Percentiles rank a stretch among this genome's conserved stretches.
phyloP scores from a whole-genome alignment of 2,888 invertebrate species.

The Aphrophora alni region DNA sequence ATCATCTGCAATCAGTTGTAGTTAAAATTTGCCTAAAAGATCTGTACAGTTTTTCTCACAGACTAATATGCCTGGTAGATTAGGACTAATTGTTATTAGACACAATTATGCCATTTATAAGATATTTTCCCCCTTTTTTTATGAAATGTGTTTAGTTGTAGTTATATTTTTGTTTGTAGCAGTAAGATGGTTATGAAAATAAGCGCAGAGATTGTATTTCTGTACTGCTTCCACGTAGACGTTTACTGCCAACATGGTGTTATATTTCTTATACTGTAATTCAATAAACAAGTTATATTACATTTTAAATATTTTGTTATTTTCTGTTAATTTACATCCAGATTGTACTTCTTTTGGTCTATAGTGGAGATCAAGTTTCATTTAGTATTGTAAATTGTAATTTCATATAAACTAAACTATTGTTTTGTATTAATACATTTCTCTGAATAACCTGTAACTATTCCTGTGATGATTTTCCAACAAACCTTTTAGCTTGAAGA shows the following conservation, averaged over 20 bases:
- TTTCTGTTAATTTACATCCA: no score
- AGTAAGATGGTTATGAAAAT: constrained; percentile 1
- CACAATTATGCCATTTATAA: constrained; percentile 28
- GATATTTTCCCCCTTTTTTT: constrained; percentile 34
- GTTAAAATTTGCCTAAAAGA: constrained; percentile 38
- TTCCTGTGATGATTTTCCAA: no score
- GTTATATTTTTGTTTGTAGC: constrained; percentile 13
- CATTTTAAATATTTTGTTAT: neutral
- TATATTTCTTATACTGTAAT: constrained; percentile 39
- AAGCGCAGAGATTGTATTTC: constrained; percentile 34
- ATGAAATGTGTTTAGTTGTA: constrained; percentile 27
- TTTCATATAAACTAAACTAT: no score
- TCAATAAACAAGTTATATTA: neutral
- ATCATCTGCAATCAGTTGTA: constrained; percentile 49
- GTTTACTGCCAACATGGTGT: constrained; percentile 36
- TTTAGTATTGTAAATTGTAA: no score
- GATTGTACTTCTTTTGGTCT: no score
- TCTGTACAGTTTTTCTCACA: constrained; percentile 32
- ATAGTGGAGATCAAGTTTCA: no score
- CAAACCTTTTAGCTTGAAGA: no score
- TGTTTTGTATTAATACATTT: no score
- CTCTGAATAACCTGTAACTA: no score
- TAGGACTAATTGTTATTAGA: neutral
- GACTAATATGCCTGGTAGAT: constrained; percentile 13
- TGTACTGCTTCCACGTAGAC: constrained; percentile 30